These are phyloP conservation scores for Paramacrobiotus metropolitanus DNA, from an alignment of 1,140 invertebrate genomes.

Conservation along the genomic window DNA sequence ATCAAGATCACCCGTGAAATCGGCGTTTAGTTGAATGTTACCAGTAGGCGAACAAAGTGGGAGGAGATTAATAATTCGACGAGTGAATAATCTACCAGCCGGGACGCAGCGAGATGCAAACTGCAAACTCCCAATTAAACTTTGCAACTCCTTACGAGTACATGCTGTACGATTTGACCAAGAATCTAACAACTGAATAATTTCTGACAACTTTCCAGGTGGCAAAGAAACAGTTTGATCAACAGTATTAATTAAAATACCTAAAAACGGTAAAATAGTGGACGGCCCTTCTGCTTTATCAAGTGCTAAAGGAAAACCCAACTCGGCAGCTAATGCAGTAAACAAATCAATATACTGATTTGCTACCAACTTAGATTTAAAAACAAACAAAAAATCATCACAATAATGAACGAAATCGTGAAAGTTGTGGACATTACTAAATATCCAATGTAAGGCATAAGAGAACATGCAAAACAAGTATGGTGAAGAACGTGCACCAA, in stretches of 20 bases:
- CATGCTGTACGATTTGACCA: background rate
- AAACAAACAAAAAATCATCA: background rate
- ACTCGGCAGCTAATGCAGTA: background rate
- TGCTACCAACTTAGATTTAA: background rate
- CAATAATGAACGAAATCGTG: background rate
- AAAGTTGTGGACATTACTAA: background rate
- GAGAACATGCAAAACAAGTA: background rate
- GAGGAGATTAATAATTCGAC: background rate
- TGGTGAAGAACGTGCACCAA: background rate
- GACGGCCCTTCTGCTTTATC: background rate
- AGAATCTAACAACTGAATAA: background rate
- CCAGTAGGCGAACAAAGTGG: background rate
- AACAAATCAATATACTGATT: background rate
- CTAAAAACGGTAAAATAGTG: background rate
- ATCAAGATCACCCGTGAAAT: background rate
- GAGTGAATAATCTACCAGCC: background rate
- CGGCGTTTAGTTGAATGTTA: background rate
- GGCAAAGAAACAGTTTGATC: background rate
- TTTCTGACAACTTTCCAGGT: background rate
- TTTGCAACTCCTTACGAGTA: background rate
- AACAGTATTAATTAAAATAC: background rate
- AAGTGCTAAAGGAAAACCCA: background rate
- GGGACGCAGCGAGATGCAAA: background rate
- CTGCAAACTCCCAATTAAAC: background rate
- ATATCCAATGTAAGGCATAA: background rate